These are phyloP conservation scores for Pyrgus malvae DNA, from an alignment of 2,888 invertebrate genomes.

Conservation along the genomic window DNA sequence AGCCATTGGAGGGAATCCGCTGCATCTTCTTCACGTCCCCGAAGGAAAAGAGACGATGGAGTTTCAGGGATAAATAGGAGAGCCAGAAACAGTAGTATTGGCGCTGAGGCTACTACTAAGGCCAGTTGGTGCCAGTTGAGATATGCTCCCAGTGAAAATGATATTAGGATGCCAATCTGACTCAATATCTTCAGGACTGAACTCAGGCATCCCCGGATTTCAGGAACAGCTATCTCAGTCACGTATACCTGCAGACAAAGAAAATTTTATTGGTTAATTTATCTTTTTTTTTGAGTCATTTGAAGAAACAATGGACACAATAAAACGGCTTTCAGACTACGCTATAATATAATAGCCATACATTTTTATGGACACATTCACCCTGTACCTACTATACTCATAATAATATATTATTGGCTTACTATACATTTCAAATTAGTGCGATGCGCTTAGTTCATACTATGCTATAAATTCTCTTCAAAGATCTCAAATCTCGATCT, in stretches of 20 bases:
- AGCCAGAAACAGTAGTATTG: slow-evolving; percentile 87
- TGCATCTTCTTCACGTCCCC: slow-evolving; percentile 89
- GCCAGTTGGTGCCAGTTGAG: slow-evolving; percentile 93
- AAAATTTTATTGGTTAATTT: not conserved
- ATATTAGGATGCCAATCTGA: slow-evolving; percentile 91
- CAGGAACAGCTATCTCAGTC: slow-evolving; percentile 93
- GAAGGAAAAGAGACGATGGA: slow-evolving; percentile 89
- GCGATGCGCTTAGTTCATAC: too few relatives aligned
- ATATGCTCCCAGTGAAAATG: slow-evolving; percentile 90
- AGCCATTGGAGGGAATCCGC: slow-evolving; percentile 89
- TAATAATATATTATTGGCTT: too few relatives aligned
- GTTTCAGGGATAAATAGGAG: slow-evolving; percentile 93
- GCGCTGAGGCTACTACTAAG: slow-evolving; percentile 88
- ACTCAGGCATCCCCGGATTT: slow-evolving; percentile 92
- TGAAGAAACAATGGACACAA: too few relatives aligned
- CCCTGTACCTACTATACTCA: too few relatives aligned
- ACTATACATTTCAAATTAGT: too few relatives aligned
- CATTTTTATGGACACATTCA: too few relatives aligned
- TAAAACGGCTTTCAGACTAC: too few relatives aligned
- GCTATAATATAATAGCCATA: too few relatives aligned
- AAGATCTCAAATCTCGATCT: too few relatives aligned
- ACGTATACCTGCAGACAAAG: slow-evolving; percentile 88
- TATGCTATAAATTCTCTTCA: too few relatives aligned
- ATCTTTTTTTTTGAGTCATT: not conserved
- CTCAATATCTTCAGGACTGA: slow-evolving; percentile 92